Base-by-base conservation (phyloP, 1,140 invertebrate species). In the Halesus radiatus region DNA sequence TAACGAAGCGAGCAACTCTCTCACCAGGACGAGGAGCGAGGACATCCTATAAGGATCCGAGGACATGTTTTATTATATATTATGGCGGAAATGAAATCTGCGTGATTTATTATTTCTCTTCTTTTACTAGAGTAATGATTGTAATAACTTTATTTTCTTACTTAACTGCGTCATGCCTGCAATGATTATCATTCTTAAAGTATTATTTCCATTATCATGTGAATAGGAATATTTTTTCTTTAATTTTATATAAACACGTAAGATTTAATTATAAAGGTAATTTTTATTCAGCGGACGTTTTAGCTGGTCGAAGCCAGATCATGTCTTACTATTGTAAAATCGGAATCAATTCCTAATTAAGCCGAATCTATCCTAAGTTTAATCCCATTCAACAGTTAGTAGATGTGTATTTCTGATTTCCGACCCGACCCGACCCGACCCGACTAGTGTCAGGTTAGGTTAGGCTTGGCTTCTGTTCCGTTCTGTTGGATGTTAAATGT, bases 171-270 rank as follows among this genome's bases (percentile, higher is more conserved):
- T 66, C 29, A 66, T 32, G 62, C 62, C 62, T 66, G 22, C 23
- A 32, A 66, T 29, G 62, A 66, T 66, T 66, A 29, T 66, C 45
- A 18, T 72, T 72, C 45, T 72, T 52, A 13, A 72, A 72, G 68
- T 72, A 72, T 72, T 72, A 72, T 72, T 72, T 72, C 68, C 68
- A 72, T 72, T 50, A 66, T 72, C 68, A 52, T 50, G 68, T 26
- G 68, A 50, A 18, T 72, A 72, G 68, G 18, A 72, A 72, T 72
- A 72, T 50, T 66, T 29, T 18, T 20, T 52, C 23, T 18, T 50
- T 50, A 20, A 20, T 72, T 37, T 70, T 16, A 18, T 37, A 22
- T 70, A 70, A 70, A 70, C 37, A 52, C 18, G 68, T 72, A 72
- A 72, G 68, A 72, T 72, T 72, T 72, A 72, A 72, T 72, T 45